phyloP scores from a whole-genome alignment of 2,797 vertebrate genomes.

The Carapus acus region DNA sequence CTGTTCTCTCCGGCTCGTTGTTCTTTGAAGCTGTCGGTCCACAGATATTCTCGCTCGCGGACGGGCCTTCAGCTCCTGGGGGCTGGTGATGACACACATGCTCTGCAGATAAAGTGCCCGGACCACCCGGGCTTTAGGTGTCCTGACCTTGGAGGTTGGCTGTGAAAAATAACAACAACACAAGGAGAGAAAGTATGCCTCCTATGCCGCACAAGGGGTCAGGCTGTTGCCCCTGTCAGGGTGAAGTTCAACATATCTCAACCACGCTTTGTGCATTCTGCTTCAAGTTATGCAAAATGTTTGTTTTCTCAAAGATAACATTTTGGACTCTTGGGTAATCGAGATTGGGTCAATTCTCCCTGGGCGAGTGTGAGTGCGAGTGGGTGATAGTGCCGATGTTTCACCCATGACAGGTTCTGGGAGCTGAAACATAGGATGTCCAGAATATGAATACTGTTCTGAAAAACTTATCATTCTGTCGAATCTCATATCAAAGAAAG shows the following conservation, averaged over 20 bases:
- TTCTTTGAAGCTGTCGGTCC: slow-evolving; percentile 70
- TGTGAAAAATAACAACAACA: slow-evolving; percentile 70
- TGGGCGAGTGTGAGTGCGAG: slow-evolving; percentile 16
- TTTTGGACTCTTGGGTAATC: slow-evolving; percentile 18
- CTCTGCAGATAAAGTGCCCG: slow-evolving; percentile 64
- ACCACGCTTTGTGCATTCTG: slow-evolving; percentile 22
- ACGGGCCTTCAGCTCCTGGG: slow-evolving; percentile 46
- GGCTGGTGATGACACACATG: slow-evolving; percentile 69
- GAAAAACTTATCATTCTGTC: slow-evolving; percentile 68
- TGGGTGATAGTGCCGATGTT: slow-evolving; percentile 20
- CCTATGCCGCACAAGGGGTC: slow-evolving; percentile 50
- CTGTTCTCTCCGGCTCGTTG: slow-evolving; percentile 51
- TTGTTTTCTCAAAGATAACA: slow-evolving; percentile 41
- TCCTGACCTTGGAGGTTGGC: slow-evolving; percentile 70
- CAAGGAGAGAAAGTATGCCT: slow-evolving; percentile 58
- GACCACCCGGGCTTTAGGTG: slow-evolving; percentile 67
- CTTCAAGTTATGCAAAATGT: slow-evolving; percentile 35
- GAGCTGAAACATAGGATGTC: slow-evolving; percentile 32
- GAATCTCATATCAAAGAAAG: slow-evolving; percentile 73
- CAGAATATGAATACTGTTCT: slow-evolving; percentile 43
- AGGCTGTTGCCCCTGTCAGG: slow-evolving; percentile 45
- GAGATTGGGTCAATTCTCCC: slow-evolving; percentile 25
- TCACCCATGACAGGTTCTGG: slow-evolving; percentile 21
- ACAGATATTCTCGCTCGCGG: slow-evolving; percentile 55
- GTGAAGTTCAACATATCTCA: slow-evolving; percentile 53